phyloP scores from a whole-genome alignment of 1,140 invertebrate genomes.

The Nasonia vitripennis region DNA sequence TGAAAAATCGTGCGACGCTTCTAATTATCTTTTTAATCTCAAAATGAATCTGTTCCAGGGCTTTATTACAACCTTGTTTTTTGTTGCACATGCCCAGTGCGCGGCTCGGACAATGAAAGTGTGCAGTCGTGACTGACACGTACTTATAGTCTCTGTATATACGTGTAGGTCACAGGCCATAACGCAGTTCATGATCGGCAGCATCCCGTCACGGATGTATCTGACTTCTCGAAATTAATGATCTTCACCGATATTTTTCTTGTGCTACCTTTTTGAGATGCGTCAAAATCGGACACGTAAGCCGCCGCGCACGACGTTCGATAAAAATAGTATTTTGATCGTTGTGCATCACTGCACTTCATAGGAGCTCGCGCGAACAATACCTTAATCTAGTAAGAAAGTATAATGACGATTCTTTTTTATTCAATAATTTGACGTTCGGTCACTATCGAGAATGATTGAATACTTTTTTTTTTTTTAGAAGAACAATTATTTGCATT shows the following conservation, averaged over 20 bases:
- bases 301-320: neutral
- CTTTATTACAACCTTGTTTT: slow-evolving; percentile 52
- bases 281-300: slow-evolving; percentile 39
- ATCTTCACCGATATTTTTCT: slow-evolving; percentile 66
- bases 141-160: slow-evolving; percentile 56
- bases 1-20: neutral
- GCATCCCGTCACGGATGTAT: slow-evolving; percentile 59
- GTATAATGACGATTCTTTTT: neutral
- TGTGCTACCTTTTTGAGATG: slow-evolving; percentile 49
- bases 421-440: too few relatives aligned
- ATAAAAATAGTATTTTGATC: slow-evolving; percentile 38
- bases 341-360: neutral
- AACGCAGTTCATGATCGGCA: slow-evolving; percentile 66
- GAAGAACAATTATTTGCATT: too few relatives aligned
- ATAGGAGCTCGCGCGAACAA: neutral
- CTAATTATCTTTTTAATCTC: slow-evolving; percentile 26
- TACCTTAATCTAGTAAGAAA: neutral
- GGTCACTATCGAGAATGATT: neutral
- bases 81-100: neutral
- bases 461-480: neutral
- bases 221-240: slow-evolving; percentile 67
- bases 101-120: slow-evolving; percentile 28
- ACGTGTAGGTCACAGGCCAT: slow-evolving; percentile 60
- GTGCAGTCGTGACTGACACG: slow-evolving; percentile 60
- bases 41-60: slow-evolving; percentile 56